Evolutionary conservation across 2,797 vertebrate genomes (phyloP), one percentile per base, ranked within the genome.

Genomic region (Danio kyathit): DNA sequence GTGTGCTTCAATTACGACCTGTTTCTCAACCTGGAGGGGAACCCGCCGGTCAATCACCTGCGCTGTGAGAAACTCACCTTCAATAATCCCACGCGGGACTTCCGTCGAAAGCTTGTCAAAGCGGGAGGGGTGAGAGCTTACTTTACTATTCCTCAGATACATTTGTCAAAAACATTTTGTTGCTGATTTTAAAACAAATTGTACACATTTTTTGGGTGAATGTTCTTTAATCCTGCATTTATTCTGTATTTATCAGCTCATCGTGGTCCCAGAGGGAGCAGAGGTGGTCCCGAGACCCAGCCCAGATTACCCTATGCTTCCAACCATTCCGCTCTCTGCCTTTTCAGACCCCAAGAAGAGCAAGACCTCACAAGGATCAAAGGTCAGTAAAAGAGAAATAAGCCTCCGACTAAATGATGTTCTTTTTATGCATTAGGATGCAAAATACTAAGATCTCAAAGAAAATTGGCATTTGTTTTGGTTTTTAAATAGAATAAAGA

Each of bases 281-380:
- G 97, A 99, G 89, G 91, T 96, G 2, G 92, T 98, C 88, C 97
- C 97, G 41, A 95, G 96, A 87, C 97, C 97, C 66, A 99, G 97
- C 89, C 97, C 98, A 0, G 97, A 99, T 91, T 99, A 99, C 88
- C 97, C 97, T 0, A 99, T 99, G 95, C 93, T 99, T 79, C 97
- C 97, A 89, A 99, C 97, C 83, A 99, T 99, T 90, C 98, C 98
- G 40, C 96, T 99, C 44, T 99, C 98, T 81, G 97, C 97, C 89
- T 99, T 99, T 91, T 99, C 98, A 52, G 97, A 99, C 91, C 98
- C 97, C 88, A 99, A 99, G 94, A 99, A 99, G 92, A 97, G 95
- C 87, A 99, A 99, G 91, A 95, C 96, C 1, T 95, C 96, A 82
- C 97, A 99, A 63, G 95, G 96, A 81, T 97, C 97, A 90, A 99